A percentile compares a stretch with the other conserved stretches of the same genome.
Evolutionary conservation across 2,888 invertebrate species (phyloP).

Genomic region (Seira ritae): DNA sequence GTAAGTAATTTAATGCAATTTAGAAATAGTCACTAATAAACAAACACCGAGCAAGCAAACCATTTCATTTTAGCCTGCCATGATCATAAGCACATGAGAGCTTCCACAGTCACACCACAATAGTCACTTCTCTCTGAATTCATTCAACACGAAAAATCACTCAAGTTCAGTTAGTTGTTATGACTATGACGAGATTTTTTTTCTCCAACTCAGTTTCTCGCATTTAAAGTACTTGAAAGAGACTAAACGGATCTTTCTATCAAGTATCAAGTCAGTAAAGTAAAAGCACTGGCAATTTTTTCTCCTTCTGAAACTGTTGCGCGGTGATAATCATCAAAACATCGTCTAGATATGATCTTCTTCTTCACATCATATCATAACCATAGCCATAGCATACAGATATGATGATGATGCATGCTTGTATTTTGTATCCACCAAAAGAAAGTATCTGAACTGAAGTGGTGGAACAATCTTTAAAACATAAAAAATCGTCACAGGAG

Average conservation of each 20-base stretch:
- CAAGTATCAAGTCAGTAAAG: background rate
- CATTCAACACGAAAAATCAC: slow-evolving; percentile 41
- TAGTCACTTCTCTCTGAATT: slow-evolving; percentile 24
- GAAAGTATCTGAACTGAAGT: background rate
- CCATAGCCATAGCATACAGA: too few species aligned
- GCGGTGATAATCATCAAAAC: slow-evolving; percentile 6
- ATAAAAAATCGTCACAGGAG: background rate
- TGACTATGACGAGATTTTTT: too few species aligned
- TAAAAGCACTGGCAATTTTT: slow-evolving; percentile 46
- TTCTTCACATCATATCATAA: slow-evolving; percentile 8
- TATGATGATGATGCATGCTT: slow-evolving; percentile 24
- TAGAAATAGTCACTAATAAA: slow-evolving; percentile 49
- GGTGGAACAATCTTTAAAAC: background rate
- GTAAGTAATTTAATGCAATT: slow-evolving; percentile 57
- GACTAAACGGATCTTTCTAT: slow-evolving; percentile 19
- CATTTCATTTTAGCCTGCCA: slow-evolving; percentile 27
- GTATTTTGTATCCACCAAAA: too few species aligned
- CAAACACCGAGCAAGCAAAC: slow-evolving; percentile 32
- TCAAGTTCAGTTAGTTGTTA: slow-evolving; percentile 4
- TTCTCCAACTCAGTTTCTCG: slow-evolving; percentile 15
- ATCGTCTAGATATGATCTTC: background rate
- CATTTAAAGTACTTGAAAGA: slow-evolving; percentile 40
- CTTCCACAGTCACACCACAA: slow-evolving; percentile 10
- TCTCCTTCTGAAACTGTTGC: background rate
- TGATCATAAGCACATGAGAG: too few species aligned